These are phyloP conservation scores for Drosophila pseudotalamancana DNA, from an alignment of 2,888 invertebrate genomes.

Conservation along the genomic window DNA sequence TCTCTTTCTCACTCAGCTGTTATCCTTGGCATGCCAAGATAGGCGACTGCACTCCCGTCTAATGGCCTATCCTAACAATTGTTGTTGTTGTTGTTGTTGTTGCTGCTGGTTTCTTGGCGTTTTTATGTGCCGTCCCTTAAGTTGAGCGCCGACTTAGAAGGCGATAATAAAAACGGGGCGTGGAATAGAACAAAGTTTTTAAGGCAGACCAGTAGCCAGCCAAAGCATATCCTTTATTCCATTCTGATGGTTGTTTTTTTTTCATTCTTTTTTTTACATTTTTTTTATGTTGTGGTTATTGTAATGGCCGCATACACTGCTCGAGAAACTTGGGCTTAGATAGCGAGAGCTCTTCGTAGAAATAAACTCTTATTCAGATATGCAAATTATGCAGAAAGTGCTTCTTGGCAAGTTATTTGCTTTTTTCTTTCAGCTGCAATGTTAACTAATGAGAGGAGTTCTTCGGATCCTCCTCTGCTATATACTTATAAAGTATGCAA, in stretches of 20 bases:
- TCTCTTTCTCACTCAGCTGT: slow-evolving; percentile 19
- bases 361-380: slow-evolving; percentile 43
- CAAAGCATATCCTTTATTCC: slow-evolving; percentile 63
- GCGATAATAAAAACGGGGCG: slow-evolving; percentile 73
- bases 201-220: slow-evolving; percentile 51
- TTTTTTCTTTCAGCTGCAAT: slow-evolving; percentile 9
- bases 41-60: slow-evolving; percentile 66
- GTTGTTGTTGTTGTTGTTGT: slow-evolving; percentile 1
- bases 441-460: slow-evolving; percentile 36
- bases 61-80: slow-evolving; percentile 71
- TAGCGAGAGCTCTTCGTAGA: slow-evolving; percentile 12
- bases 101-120: slow-evolving; percentile 27
- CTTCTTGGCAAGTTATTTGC: slow-evolving; percentile 16
- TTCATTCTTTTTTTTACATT: slow-evolving; percentile 9
- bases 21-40: slow-evolving; percentile 62
- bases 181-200: slow-evolving; percentile 70
- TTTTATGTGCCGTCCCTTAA: slow-evolving; percentile 72
- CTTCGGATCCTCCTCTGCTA: neutral
- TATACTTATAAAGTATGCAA: neutral
- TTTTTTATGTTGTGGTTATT: slow-evolving; percentile 77
- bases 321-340: slow-evolving; percentile 26
- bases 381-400: slow-evolving; percentile 54
- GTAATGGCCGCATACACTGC: slow-evolving; percentile 71
- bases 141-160: slow-evolving; percentile 55
- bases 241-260: neutral